A percentile compares a stretch with the other conserved stretches of the same genome.
Conservation (phyloP, 1,140 invertebrate species). For the Leptinotarsa undecemlineata region DNA sequence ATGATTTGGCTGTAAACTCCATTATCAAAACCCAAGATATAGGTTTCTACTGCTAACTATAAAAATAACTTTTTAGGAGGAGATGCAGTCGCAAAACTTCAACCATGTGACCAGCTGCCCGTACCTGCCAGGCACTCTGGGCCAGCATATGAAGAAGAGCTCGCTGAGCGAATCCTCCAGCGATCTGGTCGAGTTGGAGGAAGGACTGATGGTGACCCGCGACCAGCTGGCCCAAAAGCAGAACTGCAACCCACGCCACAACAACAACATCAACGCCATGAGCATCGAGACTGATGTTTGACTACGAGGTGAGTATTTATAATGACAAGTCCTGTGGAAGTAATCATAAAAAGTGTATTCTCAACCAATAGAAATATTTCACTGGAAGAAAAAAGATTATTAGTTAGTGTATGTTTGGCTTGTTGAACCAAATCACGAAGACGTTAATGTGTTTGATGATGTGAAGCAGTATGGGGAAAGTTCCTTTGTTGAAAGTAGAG, state of each 20-base stretch:
- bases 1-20: too few relatives aligned
- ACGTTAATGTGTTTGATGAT: too few relatives aligned
- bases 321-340: too few relatives aligned
- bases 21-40: not conserved
- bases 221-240: slow-evolving; percentile 74
- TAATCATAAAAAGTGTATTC: too few relatives aligned
- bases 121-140: slow-evolving; percentile 83
- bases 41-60: not conserved
- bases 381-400: too few relatives aligned
- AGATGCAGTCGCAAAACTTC: slow-evolving; percentile 97
- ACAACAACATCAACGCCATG: slow-evolving; percentile 85
- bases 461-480: too few relatives aligned
- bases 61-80: slow-evolving; percentile 69
- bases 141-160: slow-evolving; percentile 88
- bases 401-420: too few relatives aligned
- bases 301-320: slow-evolving; percentile 76
- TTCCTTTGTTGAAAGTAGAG: too few relatives aligned
- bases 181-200: slow-evolving; percentile 94
- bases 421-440: too few relatives aligned
- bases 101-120: slow-evolving; percentile 96
- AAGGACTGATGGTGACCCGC: slow-evolving; percentile 78
- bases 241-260: slow-evolving; percentile 83
- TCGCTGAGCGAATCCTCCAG: slow-evolving; percentile 91
- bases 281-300: slow-evolving; percentile 97
- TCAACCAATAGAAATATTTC: too few relatives aligned